Percentiles rank a stretch among this genome's conserved stretches.
Conservation (phyloP, 2,113 vertebrate genomes). For the Amphiprion ocellaris region DNA sequence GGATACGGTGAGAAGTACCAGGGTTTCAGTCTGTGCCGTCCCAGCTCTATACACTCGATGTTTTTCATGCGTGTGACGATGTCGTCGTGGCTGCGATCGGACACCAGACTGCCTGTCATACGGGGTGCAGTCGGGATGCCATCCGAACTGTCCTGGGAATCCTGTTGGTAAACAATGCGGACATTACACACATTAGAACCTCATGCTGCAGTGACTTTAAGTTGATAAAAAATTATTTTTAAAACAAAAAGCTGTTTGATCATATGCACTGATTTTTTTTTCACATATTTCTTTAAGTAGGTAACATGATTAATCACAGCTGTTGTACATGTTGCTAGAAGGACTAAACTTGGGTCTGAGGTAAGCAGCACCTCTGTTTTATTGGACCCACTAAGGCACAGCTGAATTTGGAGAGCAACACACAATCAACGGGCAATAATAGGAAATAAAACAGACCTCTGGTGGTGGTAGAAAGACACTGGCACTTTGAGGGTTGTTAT, state of each 20-base stretch:
- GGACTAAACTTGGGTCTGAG: conserved; percentile 37
- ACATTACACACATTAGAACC: conserved; percentile 10
- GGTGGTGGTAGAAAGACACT: conserved; percentile 86
- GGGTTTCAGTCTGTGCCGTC: conserved; percentile 93
- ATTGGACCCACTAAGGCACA: conserved; percentile 53
- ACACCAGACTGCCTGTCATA: conserved; percentile 95
- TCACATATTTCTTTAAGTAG: conserved; percentile 19
- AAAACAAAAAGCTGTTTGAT: conserved; percentile 9
- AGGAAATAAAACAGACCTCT: conserved; percentile 85
- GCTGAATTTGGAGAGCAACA: conserved; percentile 53
- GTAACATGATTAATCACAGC: conserved; percentile 27
- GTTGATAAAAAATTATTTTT: background rate
- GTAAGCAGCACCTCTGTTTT: conserved; percentile 41
- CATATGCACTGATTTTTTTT: background rate
- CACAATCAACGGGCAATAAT: conserved; percentile 73
- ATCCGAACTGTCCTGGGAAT: conserved; percentile 95
- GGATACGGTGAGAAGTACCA: conserved; percentile 98
- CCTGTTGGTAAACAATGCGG: conserved; percentile 76
- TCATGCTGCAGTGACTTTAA: background rate
- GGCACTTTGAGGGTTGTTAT: conserved; percentile 85
- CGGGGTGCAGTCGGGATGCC: conserved; percentile 92
- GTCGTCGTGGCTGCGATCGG: conserved; percentile 95
- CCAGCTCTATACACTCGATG: conserved; percentile 95
- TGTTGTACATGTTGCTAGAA: conserved; percentile 24
- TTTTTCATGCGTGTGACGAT: conserved; percentile 97